Evolutionary conservation across 2,888 invertebrate genomes (phyloP), one percentile per base, ranked within the genome.

Genomic region (Mystacides longicornis): DNA sequence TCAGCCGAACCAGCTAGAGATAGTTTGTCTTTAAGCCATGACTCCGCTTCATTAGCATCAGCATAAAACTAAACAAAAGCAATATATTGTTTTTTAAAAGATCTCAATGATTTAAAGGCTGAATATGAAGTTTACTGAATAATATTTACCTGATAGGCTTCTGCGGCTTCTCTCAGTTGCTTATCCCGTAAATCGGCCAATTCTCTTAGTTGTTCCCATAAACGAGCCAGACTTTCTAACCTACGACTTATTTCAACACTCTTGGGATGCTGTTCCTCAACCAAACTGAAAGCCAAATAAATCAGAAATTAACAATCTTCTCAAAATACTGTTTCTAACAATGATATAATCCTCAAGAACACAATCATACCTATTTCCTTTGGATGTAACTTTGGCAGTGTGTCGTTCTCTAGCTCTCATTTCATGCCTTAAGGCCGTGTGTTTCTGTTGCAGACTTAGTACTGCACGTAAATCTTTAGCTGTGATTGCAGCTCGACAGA

Each of bases 41-140:
- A 95, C 65, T 98, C 97, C 0, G 94, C 91, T 68, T 98, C 98
- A 73, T 98, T 96, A 0, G 96, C 95, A 72, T 98, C 98, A 1
- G 94, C 90, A 70, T 95, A 94, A 75, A 95, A 96, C 82, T 86
- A 69, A 19, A 64, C 54, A 52, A 22, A 51, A 55, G 3, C 11
- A 27, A 11, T 27, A 27, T 5, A 27, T 27, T 27, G 11, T 7
- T 27, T 7, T 27, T 7, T 11, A 7, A 27, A 7, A 27, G 27
- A 27, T 11, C 11, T n/a, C n/a, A n/a, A n/a, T n/a, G n/a, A n/a
- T n/a, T n/a, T n/a, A n/a, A n/a, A n/a, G n/a, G 37, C 37, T 7
- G n/a, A 37, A 3, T 37, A 3, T 37, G 4, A 37, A 7, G 5
- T 27, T 27, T 27, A 27, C n/a, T n/a, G 14, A 31, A 31, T 9